Conservation (phyloP, 2,113 vertebrate species). For the Origma solitaria region DNA sequence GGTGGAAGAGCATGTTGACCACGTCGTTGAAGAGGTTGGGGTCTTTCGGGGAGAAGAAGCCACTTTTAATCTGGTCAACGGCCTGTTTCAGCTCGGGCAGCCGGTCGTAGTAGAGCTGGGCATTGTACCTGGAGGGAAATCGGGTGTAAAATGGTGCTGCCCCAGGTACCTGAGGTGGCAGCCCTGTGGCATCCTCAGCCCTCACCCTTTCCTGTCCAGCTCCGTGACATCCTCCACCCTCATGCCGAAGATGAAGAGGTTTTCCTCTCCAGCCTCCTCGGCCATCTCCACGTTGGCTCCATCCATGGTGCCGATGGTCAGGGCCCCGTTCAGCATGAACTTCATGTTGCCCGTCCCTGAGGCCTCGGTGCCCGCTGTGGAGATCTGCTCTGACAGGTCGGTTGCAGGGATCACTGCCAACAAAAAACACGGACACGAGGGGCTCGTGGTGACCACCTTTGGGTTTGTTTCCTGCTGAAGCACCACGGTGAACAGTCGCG, state of each 20-base stretch:
- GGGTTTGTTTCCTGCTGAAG: not conserved
- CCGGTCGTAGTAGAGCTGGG: conserved; percentile 82
- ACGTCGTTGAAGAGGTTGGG: conserved; percentile 88
- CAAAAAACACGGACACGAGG: not conserved
- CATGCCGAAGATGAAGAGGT: conserved; percentile 98
- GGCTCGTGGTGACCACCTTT: not conserved
- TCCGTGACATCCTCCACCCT: conserved; percentile 84
- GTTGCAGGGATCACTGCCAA: conserved; percentile 92
- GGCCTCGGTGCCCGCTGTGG: conserved; percentile 93
- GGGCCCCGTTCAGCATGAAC: conserved; percentile 96
- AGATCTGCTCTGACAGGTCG: conserved; percentile 96
- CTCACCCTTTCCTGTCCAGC: conserved; percentile 87
- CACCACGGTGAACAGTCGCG: fast-evolving
- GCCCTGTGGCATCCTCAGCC: not conserved
- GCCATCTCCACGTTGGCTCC: conserved; percentile 99
- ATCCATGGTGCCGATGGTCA: conserved; percentile 98
- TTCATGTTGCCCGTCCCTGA: conserved; percentile 98
- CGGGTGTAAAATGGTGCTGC: not conserved
- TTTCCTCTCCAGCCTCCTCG: conserved; percentile 92
- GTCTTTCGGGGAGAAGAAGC: conserved; percentile 87
- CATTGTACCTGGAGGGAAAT: conserved; percentile 77
- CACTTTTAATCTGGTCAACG: conserved; percentile 87
- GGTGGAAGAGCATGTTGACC: conserved; percentile 89
- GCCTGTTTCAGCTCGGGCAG: conserved; percentile 87
- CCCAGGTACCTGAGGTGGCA: not conserved